These are phyloP conservation scores for Pterostichus madidus DNA, from an alignment of 2,888 invertebrate genomes.

Conservation along the genomic window DNA sequence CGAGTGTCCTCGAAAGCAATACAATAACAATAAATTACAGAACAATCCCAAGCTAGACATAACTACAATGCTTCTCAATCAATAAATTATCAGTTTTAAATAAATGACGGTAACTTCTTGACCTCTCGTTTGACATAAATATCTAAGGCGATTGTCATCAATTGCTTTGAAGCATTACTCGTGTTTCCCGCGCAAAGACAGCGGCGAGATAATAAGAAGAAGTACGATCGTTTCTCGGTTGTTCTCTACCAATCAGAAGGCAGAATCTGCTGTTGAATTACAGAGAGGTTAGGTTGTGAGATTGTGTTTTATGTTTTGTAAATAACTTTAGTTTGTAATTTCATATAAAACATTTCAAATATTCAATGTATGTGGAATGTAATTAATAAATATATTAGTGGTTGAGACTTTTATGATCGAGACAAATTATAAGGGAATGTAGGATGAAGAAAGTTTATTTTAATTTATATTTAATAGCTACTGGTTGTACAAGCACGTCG, in stretches of 20 bases:
- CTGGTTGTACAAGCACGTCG: constrained; percentile 4
- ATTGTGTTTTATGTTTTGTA: constrained; percentile 9
- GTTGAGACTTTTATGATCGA: constrained; percentile 23
- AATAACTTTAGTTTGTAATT: constrained; percentile 24
- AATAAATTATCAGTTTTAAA: constrained; percentile 61
- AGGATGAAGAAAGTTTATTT: background rate
- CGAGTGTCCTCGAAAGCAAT: background rate
- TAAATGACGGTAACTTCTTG: constrained; percentile 54
- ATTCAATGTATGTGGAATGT: constrained; percentile 33
- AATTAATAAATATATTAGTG: constrained; percentile 45
- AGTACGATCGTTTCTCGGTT: background rate
- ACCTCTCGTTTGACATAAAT: constrained; percentile 63
- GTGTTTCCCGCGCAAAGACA: constrained; percentile 15
- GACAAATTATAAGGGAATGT: constrained; percentile 49
- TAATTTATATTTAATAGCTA: constrained; percentile 38
- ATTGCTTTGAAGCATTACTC: constrained; percentile 46
- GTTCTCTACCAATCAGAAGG: constrained; percentile 20
- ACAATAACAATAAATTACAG: constrained; percentile 41
- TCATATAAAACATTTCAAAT: constrained; percentile 11
- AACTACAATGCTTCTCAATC: constrained; percentile 47
- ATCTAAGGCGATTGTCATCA: constrained; percentile 56
- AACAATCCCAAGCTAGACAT: constrained; percentile 35
- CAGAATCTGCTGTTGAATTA: background rate
- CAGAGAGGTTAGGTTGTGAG: constrained; percentile 6
- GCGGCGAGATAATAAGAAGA: constrained; percentile 10